phyloP scores from a whole-genome alignment of 2,113 vertebrate genomes.

The Marcusenius ussheri region DNA sequence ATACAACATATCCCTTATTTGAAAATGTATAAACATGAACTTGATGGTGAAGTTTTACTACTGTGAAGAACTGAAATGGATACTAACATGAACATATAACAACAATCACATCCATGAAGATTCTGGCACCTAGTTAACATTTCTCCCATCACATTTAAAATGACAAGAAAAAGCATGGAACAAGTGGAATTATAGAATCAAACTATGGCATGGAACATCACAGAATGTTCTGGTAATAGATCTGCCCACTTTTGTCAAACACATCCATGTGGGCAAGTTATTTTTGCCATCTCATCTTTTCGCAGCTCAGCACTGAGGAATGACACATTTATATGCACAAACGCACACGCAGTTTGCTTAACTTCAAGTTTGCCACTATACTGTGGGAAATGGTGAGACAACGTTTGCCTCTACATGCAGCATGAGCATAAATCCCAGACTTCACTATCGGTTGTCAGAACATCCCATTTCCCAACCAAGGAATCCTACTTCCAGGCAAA shows the following conservation, averaged over 20 bases:
- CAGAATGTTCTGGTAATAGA: not conserved
- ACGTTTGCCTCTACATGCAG: conserved; percentile 15
- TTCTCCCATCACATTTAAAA: conserved; percentile 45
- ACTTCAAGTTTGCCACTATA: conserved; percentile 4
- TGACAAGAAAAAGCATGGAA: conserved; percentile 22
- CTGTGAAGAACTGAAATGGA: not conserved
- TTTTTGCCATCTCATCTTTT: not conserved
- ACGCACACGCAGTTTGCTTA: not conserved
- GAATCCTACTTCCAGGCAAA: conserved; percentile 12
- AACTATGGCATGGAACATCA: not conserved
- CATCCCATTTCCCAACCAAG: conserved; percentile 29
- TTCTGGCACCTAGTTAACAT: conserved; percentile 52
- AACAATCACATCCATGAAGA: conserved; percentile 37
- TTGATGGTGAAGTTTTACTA: not conserved
- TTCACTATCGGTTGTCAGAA: conserved; percentile 3
- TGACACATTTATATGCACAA: not conserved
- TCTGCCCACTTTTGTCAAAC: not conserved
- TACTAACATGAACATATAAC: conserved; percentile 36
- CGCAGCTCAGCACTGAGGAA: not conserved
- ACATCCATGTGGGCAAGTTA: not conserved
- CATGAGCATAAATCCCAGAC: conserved; percentile 15
- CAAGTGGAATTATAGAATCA: not conserved
- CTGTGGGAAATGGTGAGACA: conserved; percentile 26
- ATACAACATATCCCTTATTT: not conserved
- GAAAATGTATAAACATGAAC: not conserved